These are phyloP conservation scores for Cantharis lateralis DNA, from an alignment of 2,888 invertebrate species.

Conservation along the genomic window DNA sequence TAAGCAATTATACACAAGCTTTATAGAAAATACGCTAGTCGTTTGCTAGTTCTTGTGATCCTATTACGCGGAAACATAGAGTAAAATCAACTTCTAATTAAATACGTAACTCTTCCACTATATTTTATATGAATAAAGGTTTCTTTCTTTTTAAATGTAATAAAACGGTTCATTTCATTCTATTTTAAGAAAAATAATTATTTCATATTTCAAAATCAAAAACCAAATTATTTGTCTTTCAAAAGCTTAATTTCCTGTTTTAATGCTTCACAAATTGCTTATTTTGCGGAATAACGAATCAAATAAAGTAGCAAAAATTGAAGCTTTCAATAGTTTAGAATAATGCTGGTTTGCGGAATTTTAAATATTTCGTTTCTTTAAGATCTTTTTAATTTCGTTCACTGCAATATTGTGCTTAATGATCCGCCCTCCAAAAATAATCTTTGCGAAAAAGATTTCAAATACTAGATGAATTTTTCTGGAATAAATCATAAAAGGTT, in stretches of 20 bases:
- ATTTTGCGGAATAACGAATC: background rate
- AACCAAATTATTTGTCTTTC: background rate
- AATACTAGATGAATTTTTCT: too few species aligned
- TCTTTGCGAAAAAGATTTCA: too few species aligned
- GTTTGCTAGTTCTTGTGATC: conserved; percentile 35
- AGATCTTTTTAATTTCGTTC: background rate
- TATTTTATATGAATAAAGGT: conserved; percentile 7
- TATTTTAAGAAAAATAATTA: background rate
- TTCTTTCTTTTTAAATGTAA: background rate
- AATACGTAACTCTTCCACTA: conserved; percentile 36
- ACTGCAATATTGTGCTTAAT: background rate
- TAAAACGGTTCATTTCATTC: background rate
- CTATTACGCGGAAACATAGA: conserved; percentile 40
- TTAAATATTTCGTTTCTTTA: background rate
- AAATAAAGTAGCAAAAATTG: background rate
- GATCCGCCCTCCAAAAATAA: background rate
- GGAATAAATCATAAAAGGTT: too few species aligned
- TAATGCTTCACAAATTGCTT: background rate
- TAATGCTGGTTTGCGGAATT: background rate
- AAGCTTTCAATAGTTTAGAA: background rate
- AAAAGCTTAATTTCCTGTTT: background rate
- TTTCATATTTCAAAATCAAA: background rate
- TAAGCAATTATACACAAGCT: background rate
- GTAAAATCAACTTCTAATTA: conserved; percentile 38
- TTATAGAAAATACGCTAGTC: conserved; percentile 38